Percentiles rank a stretch among this genome's conserved stretches.
Evolutionary conservation across 2,888 invertebrate genomes (phyloP).

Genomic region (Falcaria lacertinaria): DNA sequence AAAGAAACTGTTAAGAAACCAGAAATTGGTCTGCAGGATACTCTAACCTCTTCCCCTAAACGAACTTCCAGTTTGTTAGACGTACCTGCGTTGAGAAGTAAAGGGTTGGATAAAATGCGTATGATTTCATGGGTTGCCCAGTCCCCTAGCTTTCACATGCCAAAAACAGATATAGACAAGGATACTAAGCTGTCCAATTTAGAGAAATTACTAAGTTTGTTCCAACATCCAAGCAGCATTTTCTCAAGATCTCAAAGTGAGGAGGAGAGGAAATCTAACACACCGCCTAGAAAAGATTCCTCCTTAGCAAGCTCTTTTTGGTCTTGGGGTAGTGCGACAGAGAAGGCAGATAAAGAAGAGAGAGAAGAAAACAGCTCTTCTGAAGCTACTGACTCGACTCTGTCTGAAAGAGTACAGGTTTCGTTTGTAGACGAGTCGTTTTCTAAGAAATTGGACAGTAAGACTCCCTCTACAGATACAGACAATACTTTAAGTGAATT

Average conservation of each 20-base stretch:
- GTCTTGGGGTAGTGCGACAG: slow-evolving; percentile 66
- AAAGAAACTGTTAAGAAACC: slow-evolving; percentile 50
- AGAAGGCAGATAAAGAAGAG: slow-evolving; percentile 48
- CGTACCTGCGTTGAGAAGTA: slow-evolving; percentile 64
- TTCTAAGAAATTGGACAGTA: slow-evolving; percentile 65
- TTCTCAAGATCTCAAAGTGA: slow-evolving; percentile 74
- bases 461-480: slow-evolving; percentile 71
- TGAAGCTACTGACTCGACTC: slow-evolving; percentile 66
- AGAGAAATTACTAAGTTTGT: slow-evolving; percentile 82
- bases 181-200: slow-evolving; percentile 78
- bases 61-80: slow-evolving; percentile 64
- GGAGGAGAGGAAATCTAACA: slow-evolving; percentile 65
- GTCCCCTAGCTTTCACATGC: slow-evolving; percentile 61
- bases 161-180: slow-evolving; percentile 55
- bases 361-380: slow-evolving; percentile 57
- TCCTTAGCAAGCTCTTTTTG: slow-evolving; percentile 68
- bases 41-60: slow-evolving; percentile 56
- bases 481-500: slow-evolving; percentile 71
- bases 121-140: slow-evolving; percentile 82
- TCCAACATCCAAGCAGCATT: slow-evolving; percentile 81
- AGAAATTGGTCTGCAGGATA: slow-evolving; percentile 40
- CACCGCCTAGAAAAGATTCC: slow-evolving; percentile 69
- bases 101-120: slow-evolving; percentile 67
- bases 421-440: slow-evolving; percentile 71
- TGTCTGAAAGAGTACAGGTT: slow-evolving; percentile 69